Evolutionary conservation across 2,797 vertebrate genomes (phyloP).

Genomic region (Allobates femoralis): DNA sequence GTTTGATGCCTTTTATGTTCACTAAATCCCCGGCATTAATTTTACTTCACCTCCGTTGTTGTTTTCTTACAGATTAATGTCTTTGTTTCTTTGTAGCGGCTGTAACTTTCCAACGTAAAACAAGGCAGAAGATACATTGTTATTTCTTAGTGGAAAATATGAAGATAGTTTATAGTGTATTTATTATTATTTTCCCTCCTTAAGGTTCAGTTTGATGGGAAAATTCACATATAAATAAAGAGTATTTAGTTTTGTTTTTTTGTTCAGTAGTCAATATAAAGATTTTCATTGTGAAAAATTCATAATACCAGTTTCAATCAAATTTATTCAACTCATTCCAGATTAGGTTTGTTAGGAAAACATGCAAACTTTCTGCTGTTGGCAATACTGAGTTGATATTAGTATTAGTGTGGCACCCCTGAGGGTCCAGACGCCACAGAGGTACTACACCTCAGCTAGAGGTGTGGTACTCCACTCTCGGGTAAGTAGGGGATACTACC

Average conservation of each 20-base stretch:
- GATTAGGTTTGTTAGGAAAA: too few species aligned
- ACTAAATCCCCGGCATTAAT: conserved; percentile 28
- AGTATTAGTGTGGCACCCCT: too few species aligned
- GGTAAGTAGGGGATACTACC: too few species aligned
- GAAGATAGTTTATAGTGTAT: not conserved
- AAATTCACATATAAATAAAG: not conserved
- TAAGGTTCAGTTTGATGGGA: not conserved
- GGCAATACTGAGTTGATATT: too few species aligned
- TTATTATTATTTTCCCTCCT: not conserved
- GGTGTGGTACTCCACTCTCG: too few species aligned
- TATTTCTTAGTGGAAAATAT: not conserved
- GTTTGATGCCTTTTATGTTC: conserved; percentile 31
- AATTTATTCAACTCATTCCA: too few species aligned
- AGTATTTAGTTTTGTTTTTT: not conserved
- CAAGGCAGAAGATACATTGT: not conserved
- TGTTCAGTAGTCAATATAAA: not conserved
- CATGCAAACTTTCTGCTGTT: too few species aligned
- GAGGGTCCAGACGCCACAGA: too few species aligned
- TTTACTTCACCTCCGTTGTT: conserved; percentile 31
- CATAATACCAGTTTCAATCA: not conserved
- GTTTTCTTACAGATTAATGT: conserved; percentile 28
- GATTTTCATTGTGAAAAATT: not conserved
- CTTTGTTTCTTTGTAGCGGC: conserved; percentile 12
- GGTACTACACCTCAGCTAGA: too few species aligned
- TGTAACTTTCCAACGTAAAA: conserved; percentile 26